Percentiles rank a stretch among this genome's conserved stretches.
Conservation (phyloP, 2,888 invertebrate genomes). For the Pristionchus maxplancki region DNA sequence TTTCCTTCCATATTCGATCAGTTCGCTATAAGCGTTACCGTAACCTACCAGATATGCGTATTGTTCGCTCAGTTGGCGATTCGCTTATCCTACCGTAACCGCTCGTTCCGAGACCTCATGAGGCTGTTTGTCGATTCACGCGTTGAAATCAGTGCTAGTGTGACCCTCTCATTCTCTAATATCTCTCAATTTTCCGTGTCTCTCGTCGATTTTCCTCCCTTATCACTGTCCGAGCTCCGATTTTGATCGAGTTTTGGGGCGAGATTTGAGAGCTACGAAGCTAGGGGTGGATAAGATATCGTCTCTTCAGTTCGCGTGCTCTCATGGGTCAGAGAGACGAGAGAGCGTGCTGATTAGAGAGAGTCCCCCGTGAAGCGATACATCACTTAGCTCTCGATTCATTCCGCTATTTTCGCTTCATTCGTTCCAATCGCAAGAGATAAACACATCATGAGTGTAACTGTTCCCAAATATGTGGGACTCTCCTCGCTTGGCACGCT, state of each 20-base stretch:
- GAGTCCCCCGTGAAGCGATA: neutral
- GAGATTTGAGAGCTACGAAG: neutral
- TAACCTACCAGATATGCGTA: too few species aligned
- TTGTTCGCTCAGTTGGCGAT: neutral
- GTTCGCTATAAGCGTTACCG: too few species aligned
- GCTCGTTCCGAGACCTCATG: neutral
- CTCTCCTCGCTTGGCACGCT: too few species aligned
- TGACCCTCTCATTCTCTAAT: neutral
- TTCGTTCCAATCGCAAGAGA: neutral
- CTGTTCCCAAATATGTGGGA: neutral
- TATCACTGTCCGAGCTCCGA: neutral
- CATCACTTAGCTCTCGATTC: neutral
- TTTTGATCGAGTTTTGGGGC: constrained; percentile 14
- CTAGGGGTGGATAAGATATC: too few species aligned
- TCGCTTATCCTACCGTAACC: neutral
- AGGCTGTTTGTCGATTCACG: neutral
- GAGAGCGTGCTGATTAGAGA: too few species aligned
- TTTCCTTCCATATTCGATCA: too few species aligned
- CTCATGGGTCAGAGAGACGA: too few species aligned
- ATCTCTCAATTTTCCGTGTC: neutral
- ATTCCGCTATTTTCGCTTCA: neutral
- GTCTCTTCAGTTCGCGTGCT: too few species aligned
- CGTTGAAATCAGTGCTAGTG: neutral
- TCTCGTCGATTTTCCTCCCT: neutral
- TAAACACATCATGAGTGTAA: neutral